Evolutionary conservation across 2,888 invertebrate species (phyloP), one percentile per base, ranked within the genome.

Genomic region (Drosophila eohydei): DNA sequence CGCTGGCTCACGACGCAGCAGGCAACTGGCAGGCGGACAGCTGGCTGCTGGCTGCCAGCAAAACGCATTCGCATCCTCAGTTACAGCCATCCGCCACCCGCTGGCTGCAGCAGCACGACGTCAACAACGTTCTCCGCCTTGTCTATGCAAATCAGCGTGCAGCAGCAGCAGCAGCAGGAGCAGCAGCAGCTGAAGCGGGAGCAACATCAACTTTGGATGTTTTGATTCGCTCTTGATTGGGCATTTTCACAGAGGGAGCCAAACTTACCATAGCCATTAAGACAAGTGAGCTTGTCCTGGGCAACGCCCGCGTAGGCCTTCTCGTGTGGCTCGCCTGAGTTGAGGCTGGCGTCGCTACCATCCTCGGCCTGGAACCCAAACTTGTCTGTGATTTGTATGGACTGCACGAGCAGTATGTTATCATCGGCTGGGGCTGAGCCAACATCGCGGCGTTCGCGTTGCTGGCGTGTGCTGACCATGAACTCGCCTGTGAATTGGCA

Each of bases 361-460:
- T 83, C 84, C 78, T 92, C 92, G 83, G 95, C 94, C 90, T 97
- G 96, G 93, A 97, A 97, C 57, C 97, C 97, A 92, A 98, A 98
- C 93, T 97, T 97, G 94, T 98, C 98, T 46, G 97, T 97, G 92
- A 98, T 98, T 93, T 97, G 97, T 91, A 98, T 98, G 70, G 97
- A 96, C 92, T 98, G 97, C 58, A 97, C 97, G 74, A 98, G 94
- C 57, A 98, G 95, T 93, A 98, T 95, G 92, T 98, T 97, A 90
- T 98, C 97, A 77, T 95, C 94, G 69, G 93, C 93, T 76, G 94
- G 91, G 26, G 92, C 89, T 67, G 91, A 74, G 64, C 92, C 86
- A 50, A 68, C 64, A 65, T 77, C 76, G 40, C 74, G 75, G 55
- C 85, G 83, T 63, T 92, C 91, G 77, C 91, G 91, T 21, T 72